A percentile compares a stretch with the other conserved stretches of the same genome.
Evolutionary conservation across 2,113 vertebrate genomes (phyloP).

Genomic region (Tragelaphus scriptus): DNA sequence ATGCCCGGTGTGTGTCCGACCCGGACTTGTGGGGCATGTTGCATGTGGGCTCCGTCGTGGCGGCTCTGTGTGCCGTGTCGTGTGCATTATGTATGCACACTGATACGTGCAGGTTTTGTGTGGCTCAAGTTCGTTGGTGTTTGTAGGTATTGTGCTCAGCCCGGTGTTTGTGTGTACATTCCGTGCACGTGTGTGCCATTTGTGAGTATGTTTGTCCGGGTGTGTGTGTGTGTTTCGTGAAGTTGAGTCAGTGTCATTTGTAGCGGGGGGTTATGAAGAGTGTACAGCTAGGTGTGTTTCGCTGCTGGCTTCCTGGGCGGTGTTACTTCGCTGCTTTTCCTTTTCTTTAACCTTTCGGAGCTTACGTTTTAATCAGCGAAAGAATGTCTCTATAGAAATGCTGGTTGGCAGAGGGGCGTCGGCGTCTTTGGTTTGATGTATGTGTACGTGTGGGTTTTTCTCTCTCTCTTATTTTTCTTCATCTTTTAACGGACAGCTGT

Average conservation of each 20-base stretch:
- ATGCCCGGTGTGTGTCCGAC: constrained; percentile 53
- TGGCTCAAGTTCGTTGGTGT: constrained; percentile 31
- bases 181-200: constrained; percentile 55
- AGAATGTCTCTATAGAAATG: constrained; percentile 59
- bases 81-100: constrained; percentile 40
- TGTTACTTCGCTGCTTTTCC: constrained; percentile 58
- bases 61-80: constrained; percentile 56
- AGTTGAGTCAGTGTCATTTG: constrained; percentile 75
- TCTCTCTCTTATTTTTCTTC: not conserved
- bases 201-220: constrained; percentile 11
- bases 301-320: constrained; percentile 52
- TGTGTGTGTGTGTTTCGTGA: constrained; percentile 67
- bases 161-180: constrained; percentile 39
- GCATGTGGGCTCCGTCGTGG: constrained; percentile 44
- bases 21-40: constrained; percentile 58
- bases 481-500: constrained; percentile 50
- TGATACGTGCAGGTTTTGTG: constrained; percentile 53
- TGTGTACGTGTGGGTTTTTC: constrained; percentile 40
- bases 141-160: constrained; percentile 67
- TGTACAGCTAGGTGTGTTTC: constrained; percentile 64
- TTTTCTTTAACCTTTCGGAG: constrained; percentile 56
- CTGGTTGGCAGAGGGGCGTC: constrained; percentile 63
- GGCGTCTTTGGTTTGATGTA: constrained; percentile 45
- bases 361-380: constrained; percentile 65
- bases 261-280: constrained; percentile 33